Evolutionary conservation across 2,888 invertebrate species (phyloP), one percentile per base, ranked within the genome.

Genomic region (Parelbella ahira): DNA sequence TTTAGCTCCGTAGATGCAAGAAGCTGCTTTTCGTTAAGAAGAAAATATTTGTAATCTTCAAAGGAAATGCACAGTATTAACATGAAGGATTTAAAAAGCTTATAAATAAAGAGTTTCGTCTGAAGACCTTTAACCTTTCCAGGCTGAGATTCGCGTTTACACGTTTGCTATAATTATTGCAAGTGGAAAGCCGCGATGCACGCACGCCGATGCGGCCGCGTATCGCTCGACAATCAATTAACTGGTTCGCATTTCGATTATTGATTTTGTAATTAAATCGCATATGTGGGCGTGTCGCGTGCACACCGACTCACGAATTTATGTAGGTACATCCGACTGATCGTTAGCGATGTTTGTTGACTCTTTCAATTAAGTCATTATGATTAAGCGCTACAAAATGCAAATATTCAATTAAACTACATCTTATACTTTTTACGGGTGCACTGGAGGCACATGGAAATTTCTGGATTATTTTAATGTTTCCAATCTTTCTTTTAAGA

Each of bases 201-300:
- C 72, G 77, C 71, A 64, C 55, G 42, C 50, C 58, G 81, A 80
- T 79, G 56, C 63, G 60, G 57, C 58, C 51, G 67, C 60, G 55
- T 70, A 76, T 77, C 80, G 62, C 57, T 60, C 58, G 68, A 75
- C 78, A 78, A 82, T 80, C 78, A 75, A 76, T 80, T 76, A 77
- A 72, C 66, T 63, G 62, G 59, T 62, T 51, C 55, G 64, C 73
- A 73, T 73, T 82, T 81, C 79, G 79, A 83, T 83, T 82, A 83
- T 83, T 83, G 80, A 82, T 82, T 82, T 77, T 70, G 75, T 81
- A 86, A 86, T 86, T 82, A 83, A 83, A 84, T 74, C 72, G 68
- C 71, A 58, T 63, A 56, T 68, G 72, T 71, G 71, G 78, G 81
- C 71, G 79, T 66, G 60, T 58, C 60, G 53, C 52, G 47, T 45